Conservation (phyloP, 1,140 invertebrate genomes). For the Apis florea region DNA sequence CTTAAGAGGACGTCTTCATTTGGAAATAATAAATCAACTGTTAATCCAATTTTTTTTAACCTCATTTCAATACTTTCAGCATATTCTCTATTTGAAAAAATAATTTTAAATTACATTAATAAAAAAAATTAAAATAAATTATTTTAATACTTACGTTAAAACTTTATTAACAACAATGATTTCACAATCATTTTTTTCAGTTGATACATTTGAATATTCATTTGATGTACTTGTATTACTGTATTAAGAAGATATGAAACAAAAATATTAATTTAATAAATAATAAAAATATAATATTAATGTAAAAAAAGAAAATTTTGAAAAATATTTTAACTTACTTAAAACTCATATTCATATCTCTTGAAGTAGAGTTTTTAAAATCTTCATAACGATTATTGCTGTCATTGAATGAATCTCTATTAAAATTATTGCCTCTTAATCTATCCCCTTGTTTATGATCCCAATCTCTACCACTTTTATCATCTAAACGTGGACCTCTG, state of each 20-base stretch:
- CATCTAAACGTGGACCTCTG: slow-evolving; percentile 66
- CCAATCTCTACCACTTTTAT: slow-evolving; percentile 65
- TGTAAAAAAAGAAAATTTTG: neutral
- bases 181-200: slow-evolving; percentile 91
- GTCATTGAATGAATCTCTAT: slow-evolving; percentile 66
- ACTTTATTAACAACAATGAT: slow-evolving; percentile 91
- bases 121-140: neutral
- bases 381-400: slow-evolving; percentile 67
- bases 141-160: slow-evolving; percentile 85
- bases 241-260: neutral
- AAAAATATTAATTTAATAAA: slow-evolving; percentile 6
- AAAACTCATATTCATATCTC: slow-evolving; percentile 61
- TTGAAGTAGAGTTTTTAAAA: slow-evolving; percentile 61
- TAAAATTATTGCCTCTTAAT: slow-evolving; percentile 56
- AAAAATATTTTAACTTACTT: slow-evolving; percentile 55
- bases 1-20: slow-evolving; percentile 92
- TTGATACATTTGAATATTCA: slow-evolving; percentile 76
- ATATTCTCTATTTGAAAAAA: slow-evolving; percentile 85
- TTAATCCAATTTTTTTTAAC: slow-evolving; percentile 89
- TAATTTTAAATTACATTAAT: slow-evolving; percentile 52
- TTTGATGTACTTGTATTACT: slow-evolving; percentile 42
- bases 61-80: slow-evolving; percentile 93
- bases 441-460: slow-evolving; percentile 62
- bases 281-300: neutral
- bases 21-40: slow-evolving; percentile 93